A percentile compares a stretch with the other conserved stretches of the same genome.
phyloP scores from a whole-genome alignment of 2,888 invertebrate genomes.

The Lepidonotus clava region DNA sequence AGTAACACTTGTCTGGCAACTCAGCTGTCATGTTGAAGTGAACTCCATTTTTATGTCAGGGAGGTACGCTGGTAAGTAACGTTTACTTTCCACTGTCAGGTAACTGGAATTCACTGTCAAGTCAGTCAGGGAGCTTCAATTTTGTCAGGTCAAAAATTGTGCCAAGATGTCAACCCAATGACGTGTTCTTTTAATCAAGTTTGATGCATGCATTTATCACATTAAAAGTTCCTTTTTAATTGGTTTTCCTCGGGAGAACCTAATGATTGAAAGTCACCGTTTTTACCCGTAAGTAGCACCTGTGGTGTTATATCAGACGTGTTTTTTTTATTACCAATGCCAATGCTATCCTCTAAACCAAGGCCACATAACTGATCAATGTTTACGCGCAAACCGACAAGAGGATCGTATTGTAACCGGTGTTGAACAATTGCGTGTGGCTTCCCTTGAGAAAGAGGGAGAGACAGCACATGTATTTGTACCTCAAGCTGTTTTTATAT shows the following conservation, averaged over 20 bases:
- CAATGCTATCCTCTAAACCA: too few species aligned
- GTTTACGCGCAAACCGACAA: too few species aligned
- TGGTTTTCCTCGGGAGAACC: too few species aligned
- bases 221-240: too few species aligned
- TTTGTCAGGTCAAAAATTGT: not conserved
- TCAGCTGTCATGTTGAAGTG: too few species aligned
- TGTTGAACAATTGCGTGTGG: not conserved
- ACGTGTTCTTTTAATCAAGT: not conserved
- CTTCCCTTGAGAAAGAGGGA: not conserved
- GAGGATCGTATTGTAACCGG: not conserved
- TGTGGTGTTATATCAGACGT: too few species aligned
- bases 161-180: constrained; percentile 29
- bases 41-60: not conserved
- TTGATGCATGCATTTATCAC: constrained; percentile 18
- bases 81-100: not conserved
- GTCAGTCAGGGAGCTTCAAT: not conserved
- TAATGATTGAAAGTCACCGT: too few species aligned
- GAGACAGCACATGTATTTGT: not conserved
- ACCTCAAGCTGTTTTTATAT: constrained; percentile 1
- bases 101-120: not conserved
- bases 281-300: too few species aligned
- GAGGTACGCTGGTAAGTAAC: too few species aligned
- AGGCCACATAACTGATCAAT: too few species aligned
- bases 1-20: too few species aligned
- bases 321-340: too few species aligned